Conservation (phyloP, 2,888 invertebrate species). For the Allygus modestus region DNA sequence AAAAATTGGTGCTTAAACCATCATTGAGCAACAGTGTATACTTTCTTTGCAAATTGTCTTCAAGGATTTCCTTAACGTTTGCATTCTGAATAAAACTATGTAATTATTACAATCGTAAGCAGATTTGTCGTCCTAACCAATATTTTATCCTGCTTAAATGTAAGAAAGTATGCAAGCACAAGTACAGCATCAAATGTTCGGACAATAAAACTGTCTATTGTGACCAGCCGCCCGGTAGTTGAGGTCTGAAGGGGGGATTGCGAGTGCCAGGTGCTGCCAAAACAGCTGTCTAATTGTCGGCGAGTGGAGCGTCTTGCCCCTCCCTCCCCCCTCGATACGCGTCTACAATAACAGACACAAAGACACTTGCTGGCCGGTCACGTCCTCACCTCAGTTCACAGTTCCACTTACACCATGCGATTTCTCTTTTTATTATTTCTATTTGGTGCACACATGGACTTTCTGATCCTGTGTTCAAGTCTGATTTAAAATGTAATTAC, state of each 20-base stretch:
- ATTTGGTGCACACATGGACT: neutral
- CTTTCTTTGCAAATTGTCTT: too few species aligned
- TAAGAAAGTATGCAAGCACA: too few species aligned
- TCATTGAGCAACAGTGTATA: too few species aligned
- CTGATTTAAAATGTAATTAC: too few species aligned
- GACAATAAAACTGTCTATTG: neutral
- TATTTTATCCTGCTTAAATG: too few species aligned
- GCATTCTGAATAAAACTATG: too few species aligned
- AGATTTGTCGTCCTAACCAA: too few species aligned
- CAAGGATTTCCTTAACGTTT: too few species aligned
- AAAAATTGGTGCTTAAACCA: too few species aligned
- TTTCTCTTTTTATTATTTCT: conserved; percentile 29
- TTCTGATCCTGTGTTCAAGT: neutral
- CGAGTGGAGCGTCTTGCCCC: neutral
- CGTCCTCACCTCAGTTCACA: neutral
- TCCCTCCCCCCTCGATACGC: neutral
- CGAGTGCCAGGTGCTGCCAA: conserved; percentile 48
- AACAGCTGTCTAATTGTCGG: conserved; percentile 51
- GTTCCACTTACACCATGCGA: neutral
- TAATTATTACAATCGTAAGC: too few species aligned
- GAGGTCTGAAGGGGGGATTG: conserved; percentile 16
- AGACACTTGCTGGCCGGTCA: neutral
- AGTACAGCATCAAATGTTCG: neutral
- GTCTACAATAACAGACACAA: too few species aligned
- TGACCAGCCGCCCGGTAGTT: neutral